Conservation (phyloP, 2,797 vertebrate genomes). For the Helicolenus hilgendorfi region DNA sequence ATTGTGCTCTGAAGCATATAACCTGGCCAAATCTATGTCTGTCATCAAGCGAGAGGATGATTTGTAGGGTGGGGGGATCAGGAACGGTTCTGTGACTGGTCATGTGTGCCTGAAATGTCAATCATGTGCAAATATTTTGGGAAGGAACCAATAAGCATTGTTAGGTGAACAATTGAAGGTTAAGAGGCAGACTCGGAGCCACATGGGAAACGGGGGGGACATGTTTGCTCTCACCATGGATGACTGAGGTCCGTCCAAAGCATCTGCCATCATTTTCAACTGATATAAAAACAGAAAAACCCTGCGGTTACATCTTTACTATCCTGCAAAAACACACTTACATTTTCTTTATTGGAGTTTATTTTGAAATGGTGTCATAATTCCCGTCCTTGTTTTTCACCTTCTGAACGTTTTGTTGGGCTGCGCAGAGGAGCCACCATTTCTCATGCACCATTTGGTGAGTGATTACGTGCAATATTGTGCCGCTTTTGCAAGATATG, state of each 20-base stretch:
- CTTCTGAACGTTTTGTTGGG: not conserved
- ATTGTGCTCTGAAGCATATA: slow-evolving; percentile 68
- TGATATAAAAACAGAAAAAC: slow-evolving; percentile 22
- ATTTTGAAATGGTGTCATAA: not conserved
- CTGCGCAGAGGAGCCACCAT: not conserved
- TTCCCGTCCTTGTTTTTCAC: slow-evolving; percentile 20
- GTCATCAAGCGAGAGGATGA: slow-evolving; percentile 38
- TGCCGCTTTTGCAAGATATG: slow-evolving; percentile 36
- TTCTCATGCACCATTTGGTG: slow-evolving; percentile 49
- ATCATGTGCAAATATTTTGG: slow-evolving; percentile 88
- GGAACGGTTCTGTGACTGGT: slow-evolving; percentile 81
- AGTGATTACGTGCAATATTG: slow-evolving; percentile 55
- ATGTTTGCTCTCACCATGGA: slow-evolving; percentile 63
- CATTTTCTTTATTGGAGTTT: not conserved
- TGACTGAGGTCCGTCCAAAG: slow-evolving; percentile 50
- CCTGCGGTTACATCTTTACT: slow-evolving; percentile 26
- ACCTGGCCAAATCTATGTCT: slow-evolving; percentile 50
- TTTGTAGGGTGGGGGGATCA: slow-evolving; percentile 51
- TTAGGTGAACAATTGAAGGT: slow-evolving; percentile 75
- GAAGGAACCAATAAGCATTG: slow-evolving; percentile 82
- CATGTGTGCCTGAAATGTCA: slow-evolving; percentile 85
- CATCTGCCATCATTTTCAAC: slow-evolving; percentile 39
- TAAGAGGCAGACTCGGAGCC: slow-evolving; percentile 61
- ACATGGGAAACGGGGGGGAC: slow-evolving; percentile 54
- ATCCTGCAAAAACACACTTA: not conserved